Evolutionary conservation across 2,113 vertebrate species (phyloP).

Genomic region (Suricata suricatta): DNA sequence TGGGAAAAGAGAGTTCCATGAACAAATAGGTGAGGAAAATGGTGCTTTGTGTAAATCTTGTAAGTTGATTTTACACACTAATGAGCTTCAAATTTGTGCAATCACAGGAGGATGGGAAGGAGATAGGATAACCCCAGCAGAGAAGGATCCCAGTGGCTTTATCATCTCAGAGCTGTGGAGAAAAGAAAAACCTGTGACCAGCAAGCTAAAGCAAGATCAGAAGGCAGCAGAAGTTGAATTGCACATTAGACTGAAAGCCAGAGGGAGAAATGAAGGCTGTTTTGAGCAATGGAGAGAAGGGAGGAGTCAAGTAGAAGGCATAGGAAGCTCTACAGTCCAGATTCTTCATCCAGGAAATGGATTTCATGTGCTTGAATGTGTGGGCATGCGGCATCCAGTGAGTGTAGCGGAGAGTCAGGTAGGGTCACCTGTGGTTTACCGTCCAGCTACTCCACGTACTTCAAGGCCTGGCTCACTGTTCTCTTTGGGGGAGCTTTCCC

Average conservation of each 20-base stretch:
- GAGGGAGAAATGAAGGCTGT: background rate
- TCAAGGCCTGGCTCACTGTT: background rate
- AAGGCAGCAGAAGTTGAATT: background rate
- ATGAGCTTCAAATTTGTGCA: background rate
- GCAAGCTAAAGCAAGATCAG: background rate
- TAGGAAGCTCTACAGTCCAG: background rate
- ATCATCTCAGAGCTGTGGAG: background rate
- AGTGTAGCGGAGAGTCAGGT: background rate
- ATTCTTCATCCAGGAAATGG: background rate
- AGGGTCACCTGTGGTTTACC: accelerated
- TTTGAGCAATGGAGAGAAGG: background rate
- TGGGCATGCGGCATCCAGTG: accelerated
- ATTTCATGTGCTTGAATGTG: background rate
- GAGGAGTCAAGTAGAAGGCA: background rate
- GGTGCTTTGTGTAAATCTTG: background rate
- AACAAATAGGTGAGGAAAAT: background rate
- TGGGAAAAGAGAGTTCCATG: background rate
- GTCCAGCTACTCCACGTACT: background rate
- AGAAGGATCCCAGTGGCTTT: background rate
- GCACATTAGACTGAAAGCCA: background rate
- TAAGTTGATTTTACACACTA: background rate
- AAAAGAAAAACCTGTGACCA: background rate
- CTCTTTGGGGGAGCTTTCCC: background rate
- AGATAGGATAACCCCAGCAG: background rate
- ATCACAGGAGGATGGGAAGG: no score